A percentile compares a stretch with the other conserved stretches of the same genome.
Evolutionary conservation across 1,140 invertebrate species (phyloP).

Genomic region (Phymorhynchus buccinoides): DNA sequence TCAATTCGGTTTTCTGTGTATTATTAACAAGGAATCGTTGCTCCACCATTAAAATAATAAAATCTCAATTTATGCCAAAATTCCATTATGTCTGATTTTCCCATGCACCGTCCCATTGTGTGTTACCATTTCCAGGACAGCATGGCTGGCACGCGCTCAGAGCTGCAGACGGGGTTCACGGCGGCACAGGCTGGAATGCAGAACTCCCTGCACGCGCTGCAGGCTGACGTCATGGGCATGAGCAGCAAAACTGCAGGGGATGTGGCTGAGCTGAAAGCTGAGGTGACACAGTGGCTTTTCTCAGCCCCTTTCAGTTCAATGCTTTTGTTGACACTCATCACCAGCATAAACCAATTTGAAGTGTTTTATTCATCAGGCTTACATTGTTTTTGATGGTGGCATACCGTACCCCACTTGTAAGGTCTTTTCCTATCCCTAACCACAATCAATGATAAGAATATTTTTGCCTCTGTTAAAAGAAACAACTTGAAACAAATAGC

Average conservation of each 20-base stretch:
- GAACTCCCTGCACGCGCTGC: constrained; percentile 21
- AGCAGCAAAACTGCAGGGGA: neutral
- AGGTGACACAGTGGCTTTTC: too few species aligned
- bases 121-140: neutral
- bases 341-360: too few species aligned
- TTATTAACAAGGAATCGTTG: neutral
- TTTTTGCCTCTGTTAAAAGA: too few species aligned
- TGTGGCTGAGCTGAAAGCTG: neutral
- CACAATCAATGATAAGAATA: too few species aligned
- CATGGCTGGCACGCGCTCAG: neutral
- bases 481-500: too few species aligned
- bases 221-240: constrained; percentile 10
- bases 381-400: neutral
- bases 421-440: too few species aligned
- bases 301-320: neutral
- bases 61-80: too few species aligned
- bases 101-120: neutral
- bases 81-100: neutral
- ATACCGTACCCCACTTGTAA: too few species aligned
- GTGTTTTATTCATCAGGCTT: too few species aligned
- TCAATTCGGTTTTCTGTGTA: neutral
- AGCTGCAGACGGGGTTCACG: constrained; percentile 33
- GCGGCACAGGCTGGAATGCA: constrained; percentile 32
- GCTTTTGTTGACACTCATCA: neutral
- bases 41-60: too few species aligned